Base-by-base conservation (phyloP, 2,797 vertebrate genomes). In the Periophthalmus magnuspinnatus region DNA sequence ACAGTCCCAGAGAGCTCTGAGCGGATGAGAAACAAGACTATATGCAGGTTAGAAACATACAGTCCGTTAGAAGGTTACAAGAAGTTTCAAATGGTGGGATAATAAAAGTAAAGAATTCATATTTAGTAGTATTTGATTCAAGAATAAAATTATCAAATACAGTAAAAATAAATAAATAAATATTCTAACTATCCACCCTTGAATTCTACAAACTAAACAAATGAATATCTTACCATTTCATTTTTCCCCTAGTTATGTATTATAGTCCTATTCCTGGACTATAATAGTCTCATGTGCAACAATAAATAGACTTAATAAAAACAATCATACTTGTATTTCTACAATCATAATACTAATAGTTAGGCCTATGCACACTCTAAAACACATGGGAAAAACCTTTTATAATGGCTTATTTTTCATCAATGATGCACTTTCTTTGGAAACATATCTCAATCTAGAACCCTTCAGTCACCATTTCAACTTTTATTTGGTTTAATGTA, bases 1-100 rank as follows among this genome's bases (percentile, higher is more conserved):
- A 81, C 88, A 58, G 79, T 80, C 87, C 91, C 89, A 47, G 38
- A 69, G 62, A 57, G 62, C 55, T 41, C 24, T 56, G 38, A 72
- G 54, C 60, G 72, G 73, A 77, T 84, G 71, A 78, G 74, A 82
- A 71, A 78, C 65, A 41, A 41, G 69, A 86, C 81, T 76, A 52
- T 76, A 52, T 52, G 70, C 70, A 80, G 28, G 38, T 57, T 4
- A 24, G 69, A 50, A 76, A 55, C 69, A 67, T 45, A 45, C 41
- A 45, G 14, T 45, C 41, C 10, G 14, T 45, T 45, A 45, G 3
- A 45, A 3, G 13, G 2, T 14, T 45, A 45, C 13, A 45, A 45
- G 13, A 11, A 45, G 41, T 45, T 41, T 41, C 41, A 45, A 41
- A 45, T 45, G 38, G 10, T 11, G 14, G 41, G 13, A 11, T 45